These are phyloP conservation scores for Puffinus mauretanicus DNA, from an alignment of 2,113 vertebrate genomes.

Conservation along the genomic window DNA sequence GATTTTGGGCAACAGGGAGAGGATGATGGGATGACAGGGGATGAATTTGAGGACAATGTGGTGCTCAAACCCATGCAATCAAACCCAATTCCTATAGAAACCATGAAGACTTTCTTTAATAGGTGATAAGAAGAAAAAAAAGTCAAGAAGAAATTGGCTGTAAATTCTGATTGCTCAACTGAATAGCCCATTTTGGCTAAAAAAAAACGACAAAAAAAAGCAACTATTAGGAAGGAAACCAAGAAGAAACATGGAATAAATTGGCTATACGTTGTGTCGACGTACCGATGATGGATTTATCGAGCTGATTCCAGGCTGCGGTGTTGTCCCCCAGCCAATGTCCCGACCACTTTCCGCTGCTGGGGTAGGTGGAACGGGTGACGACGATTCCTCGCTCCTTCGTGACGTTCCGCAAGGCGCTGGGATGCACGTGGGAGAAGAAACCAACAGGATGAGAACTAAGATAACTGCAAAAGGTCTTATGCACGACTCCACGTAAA, in stretches of 20 bases:
- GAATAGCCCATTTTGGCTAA: too few species aligned
- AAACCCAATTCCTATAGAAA: background rate
- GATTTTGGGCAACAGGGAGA: rapidly evolving
- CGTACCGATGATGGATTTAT: slow-evolving; percentile 87
- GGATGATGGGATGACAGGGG: rapidly evolving
- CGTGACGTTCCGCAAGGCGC: slow-evolving; percentile 48
- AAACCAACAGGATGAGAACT: background rate
- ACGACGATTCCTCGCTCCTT: slow-evolving; percentile 59
- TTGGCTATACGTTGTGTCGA: rapidly evolving
- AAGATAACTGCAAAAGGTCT: background rate
- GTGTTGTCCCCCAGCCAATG: slow-evolving; percentile 91
- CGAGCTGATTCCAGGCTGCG: slow-evolving; percentile 81
- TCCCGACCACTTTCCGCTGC: slow-evolving; percentile 87
- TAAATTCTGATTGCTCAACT: background rate
- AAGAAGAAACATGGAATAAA: background rate
- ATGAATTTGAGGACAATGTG: background rate
- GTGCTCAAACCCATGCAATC: too few species aligned
- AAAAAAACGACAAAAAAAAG: too few species aligned
- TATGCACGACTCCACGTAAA: background rate
- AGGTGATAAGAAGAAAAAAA: rapidly evolving
- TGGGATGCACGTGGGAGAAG: slow-evolving; percentile 16
- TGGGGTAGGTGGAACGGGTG: slow-evolving; percentile 85
- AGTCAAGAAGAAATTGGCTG: background rate
- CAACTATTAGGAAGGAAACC: background rate
- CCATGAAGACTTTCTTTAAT: rapidly evolving